phyloP scores from a whole-genome alignment of 2,797 vertebrate genomes.

The Phaenicophaeus curvirostris region DNA sequence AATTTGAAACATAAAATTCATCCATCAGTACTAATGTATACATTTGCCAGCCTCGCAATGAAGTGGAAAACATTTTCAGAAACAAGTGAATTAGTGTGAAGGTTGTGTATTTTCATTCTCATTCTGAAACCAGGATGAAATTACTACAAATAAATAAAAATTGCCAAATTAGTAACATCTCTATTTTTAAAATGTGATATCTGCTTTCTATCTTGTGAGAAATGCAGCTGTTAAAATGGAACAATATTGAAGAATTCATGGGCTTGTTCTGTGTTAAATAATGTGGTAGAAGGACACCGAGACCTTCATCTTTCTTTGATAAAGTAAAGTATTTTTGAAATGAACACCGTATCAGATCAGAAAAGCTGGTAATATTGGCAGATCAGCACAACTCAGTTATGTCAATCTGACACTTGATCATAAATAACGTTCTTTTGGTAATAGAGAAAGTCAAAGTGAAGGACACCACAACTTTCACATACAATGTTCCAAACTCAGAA shows the following conservation, averaged over 20 bases:
- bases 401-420: constrained; percentile 57
- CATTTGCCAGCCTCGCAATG: not conserved
- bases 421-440: constrained; percentile 38
- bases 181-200: not conserved
- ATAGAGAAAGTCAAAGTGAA: constrained; percentile 41
- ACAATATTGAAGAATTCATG: not conserved
- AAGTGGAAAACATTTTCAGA: not conserved
- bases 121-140: not conserved
- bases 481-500: not conserved
- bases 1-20: not conserved
- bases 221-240: not conserved
- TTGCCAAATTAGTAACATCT: not conserved
- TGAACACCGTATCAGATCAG: constrained; percentile 57
- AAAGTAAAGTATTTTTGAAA: constrained; percentile 52
- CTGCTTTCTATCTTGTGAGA: not conserved
- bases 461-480: constrained; percentile 40
- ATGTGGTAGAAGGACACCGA: constrained; percentile 19
- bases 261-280: not conserved
- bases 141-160: not conserved
- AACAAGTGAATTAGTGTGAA: not conserved
- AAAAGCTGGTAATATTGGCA: constrained; percentile 53
- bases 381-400: constrained; percentile 44
- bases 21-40: not conserved
- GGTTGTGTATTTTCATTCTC: not conserved
- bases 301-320: constrained; percentile 60